These are phyloP conservation scores for Caenorhabditis drosophilae DNA, from an alignment of 2,888 invertebrate species.

Conservation along the genomic window DNA sequence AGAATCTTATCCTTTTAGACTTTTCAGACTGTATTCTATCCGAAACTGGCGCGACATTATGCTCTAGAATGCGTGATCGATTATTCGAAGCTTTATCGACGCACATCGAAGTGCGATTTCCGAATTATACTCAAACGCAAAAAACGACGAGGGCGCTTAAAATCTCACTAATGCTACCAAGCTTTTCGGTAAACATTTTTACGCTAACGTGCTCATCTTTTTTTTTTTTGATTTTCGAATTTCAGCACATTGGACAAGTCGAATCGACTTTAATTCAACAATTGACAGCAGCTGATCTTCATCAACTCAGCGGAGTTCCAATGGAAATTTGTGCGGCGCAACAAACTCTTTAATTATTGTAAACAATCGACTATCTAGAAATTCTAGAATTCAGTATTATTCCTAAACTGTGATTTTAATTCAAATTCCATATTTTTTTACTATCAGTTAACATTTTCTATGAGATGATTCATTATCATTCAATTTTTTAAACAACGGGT, in stretches of 20 bases:
- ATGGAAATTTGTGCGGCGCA: constrained; percentile 50
- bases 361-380: too few species aligned
- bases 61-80: constrained; percentile 38
- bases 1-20: neutral
- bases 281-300: constrained; percentile 44
- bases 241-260: constrained; percentile 55
- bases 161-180: constrained; percentile 49
- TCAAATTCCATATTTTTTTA: too few species aligned
- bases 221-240: constrained; percentile 2
- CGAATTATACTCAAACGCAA: constrained; percentile 39
- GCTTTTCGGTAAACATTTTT: too few species aligned
- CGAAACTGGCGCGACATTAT: constrained; percentile 24
- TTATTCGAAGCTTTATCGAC: constrained; percentile 42
- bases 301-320: constrained; percentile 50
- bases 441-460: too few species aligned
- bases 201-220: too few species aligned
- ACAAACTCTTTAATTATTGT: constrained; percentile 4
- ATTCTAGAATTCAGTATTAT: too few species aligned
- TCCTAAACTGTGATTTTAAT: too few species aligned
- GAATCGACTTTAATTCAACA: constrained; percentile 49
- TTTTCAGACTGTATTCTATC: constrained; percentile 51
- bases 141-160: constrained; percentile 41
- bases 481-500: too few species aligned
- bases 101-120: constrained; percentile 46
- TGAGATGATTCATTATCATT: too few species aligned